These are phyloP conservation scores for Diceros bicornis DNA, from an alignment of 2,797 vertebrate species.

Conservation along the genomic window DNA sequence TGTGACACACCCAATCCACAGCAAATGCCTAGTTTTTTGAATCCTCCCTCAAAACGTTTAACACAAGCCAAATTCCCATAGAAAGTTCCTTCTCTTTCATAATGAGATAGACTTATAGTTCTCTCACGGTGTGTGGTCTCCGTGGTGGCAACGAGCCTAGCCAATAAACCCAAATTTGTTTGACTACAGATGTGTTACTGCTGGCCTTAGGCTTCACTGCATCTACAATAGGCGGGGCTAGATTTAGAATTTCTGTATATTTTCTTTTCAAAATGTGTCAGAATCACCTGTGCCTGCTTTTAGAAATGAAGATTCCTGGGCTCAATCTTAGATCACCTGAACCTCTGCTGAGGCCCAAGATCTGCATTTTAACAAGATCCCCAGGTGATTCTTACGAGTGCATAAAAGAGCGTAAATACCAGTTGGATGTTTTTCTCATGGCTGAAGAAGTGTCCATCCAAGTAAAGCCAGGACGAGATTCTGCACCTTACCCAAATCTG, in stretches of 20 bases:
- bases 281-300: neutral
- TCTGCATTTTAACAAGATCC: neutral
- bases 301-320: neutral
- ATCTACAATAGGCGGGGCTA: neutral
- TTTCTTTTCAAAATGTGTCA: slow-evolving; percentile 20
- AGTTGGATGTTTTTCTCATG: neutral
- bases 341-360: neutral
- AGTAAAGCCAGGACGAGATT: neutral
- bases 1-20: too few relatives aligned
- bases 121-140: neutral
- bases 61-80: neutral
- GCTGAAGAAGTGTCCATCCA: neutral
- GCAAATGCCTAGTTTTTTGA: neutral
- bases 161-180: neutral
- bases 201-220: neutral
- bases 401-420: neutral
- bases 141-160: neutral
- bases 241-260: neutral
- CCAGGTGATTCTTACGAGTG: neutral
- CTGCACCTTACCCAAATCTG: neutral
- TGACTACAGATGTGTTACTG: neutral
- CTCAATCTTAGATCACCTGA: neutral
- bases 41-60: neutral
- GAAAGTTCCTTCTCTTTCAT: neutral
- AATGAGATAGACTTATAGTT: neutral